Conservation (phyloP, 2,888 invertebrate genomes). For the Alviniconcha strummeri region DNA sequence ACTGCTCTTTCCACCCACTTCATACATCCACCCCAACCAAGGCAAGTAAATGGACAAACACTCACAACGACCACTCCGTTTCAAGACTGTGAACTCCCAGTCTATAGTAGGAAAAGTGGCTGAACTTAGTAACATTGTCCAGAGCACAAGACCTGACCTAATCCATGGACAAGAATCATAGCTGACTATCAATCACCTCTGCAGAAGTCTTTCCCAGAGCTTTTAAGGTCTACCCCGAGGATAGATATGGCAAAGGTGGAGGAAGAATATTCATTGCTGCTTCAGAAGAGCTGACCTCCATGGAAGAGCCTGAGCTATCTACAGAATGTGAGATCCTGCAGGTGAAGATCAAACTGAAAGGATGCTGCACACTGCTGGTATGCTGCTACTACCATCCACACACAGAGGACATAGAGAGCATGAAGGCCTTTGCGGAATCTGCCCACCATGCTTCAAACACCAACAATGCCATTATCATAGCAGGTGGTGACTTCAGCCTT, state of each 20-base stretch:
- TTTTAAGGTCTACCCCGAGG: background rate
- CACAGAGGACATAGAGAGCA: slow-evolving; percentile 16
- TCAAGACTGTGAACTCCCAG: background rate
- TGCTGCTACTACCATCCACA: slow-evolving; percentile 15
- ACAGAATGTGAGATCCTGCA: background rate
- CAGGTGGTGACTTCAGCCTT: slow-evolving; percentile 2
- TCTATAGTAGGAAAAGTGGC: background rate
- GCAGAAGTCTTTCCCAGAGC: background rate
- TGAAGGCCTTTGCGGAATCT: slow-evolving; percentile 17
- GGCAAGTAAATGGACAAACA: too few species aligned
- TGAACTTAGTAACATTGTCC: background rate
- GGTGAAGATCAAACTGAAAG: slow-evolving; percentile 23
- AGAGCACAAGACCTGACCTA: background rate
- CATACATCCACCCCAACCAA: background rate
- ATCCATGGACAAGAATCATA: background rate
- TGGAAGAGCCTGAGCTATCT: background rate
- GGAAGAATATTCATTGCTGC: background rate
- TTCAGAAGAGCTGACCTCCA: slow-evolving; percentile 5
- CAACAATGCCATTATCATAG: slow-evolving; percentile 5
- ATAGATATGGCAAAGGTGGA: background rate
- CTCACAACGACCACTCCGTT: background rate
- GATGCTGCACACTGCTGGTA: slow-evolving; percentile 17
- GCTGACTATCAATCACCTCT: background rate
- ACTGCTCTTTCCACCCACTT: background rate
- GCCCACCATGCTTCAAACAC: background rate